Evolutionary conservation across 2,888 invertebrate genomes (phyloP), one percentile per base, ranked within the genome.

Genomic region (Flexamia atlantica): DNA sequence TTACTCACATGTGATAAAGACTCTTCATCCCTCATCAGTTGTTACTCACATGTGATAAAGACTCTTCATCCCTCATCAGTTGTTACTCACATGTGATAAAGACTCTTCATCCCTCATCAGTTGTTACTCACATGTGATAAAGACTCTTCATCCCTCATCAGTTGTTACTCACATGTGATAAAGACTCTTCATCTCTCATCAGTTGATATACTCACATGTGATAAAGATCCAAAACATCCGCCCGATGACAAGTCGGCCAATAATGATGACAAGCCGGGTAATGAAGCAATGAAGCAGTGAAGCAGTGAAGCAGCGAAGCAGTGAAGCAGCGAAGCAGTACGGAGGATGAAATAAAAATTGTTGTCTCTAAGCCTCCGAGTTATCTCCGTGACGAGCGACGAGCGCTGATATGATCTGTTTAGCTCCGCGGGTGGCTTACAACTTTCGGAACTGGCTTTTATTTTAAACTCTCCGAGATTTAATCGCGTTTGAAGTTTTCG

Each of bases 351-450:
- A 64, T 64, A 64, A 64, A 53, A 64, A 64, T 64, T 25, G 64
- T 64, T 64, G 64, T 64, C 64, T 64, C 64, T 23, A 5, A n/a
- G n/a, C n/a, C n/a, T 64, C 64, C 14, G 64, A 14, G 28, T 64
- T 28, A 64, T 64, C 64, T 64, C 64, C 17, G 14, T 64, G 64
- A 64, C 64, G 64, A 64, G 57, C 14, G 64, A 64, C 64, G 64
- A 64, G 57, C 14, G 53, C 53, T 64, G 64, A 64, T 64, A 64
- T 64, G 64, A 64, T 64, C 64, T 64, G 64, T 64, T 64, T 64
- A 64, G 14, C 64, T 28, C 30, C 64, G 64, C 64, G 64, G 64
- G 64, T 64, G 64, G 64, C 64, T 64, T 57, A 57, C 64, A 28
- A 64, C 64, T 64, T 57, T 64, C 23, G 64, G 57, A 57, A 57